phyloP scores from a whole-genome alignment of 2,888 invertebrate genomes.

The Sicus ferrugineus region DNA sequence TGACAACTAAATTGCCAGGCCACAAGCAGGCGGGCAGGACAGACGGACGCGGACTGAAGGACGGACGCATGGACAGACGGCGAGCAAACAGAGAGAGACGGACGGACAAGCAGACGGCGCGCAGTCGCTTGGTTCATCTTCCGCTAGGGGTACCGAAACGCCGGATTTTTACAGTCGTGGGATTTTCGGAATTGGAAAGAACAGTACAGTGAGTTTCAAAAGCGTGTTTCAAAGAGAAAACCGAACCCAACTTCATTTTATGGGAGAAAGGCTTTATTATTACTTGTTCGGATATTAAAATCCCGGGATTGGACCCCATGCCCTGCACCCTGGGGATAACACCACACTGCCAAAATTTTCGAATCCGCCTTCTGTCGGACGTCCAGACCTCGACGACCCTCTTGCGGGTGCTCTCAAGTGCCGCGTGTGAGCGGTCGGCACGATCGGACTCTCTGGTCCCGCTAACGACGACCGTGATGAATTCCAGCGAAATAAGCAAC shows the following conservation, averaged over 20 bases:
- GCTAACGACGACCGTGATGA: constrained; percentile 46
- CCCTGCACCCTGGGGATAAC: too few relatives aligned
- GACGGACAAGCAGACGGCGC: not conserved
- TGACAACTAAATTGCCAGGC: constrained; percentile 61
- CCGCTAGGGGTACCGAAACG: too few relatives aligned
- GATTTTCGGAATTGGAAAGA: too few relatives aligned
- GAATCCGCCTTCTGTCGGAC: constrained; percentile 24
- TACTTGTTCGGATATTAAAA: too few relatives aligned
- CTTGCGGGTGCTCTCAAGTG: constrained; percentile 29
- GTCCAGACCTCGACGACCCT: not conserved
- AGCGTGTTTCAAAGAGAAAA: too few relatives aligned
- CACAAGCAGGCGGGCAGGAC: constrained; percentile 1
- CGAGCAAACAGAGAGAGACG: not conserved
- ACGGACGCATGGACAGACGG: not conserved
- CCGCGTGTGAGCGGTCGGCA: constrained; percentile 16
- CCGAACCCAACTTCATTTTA: too few relatives aligned
- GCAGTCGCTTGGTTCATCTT: too few relatives aligned
- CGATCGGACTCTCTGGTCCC: constrained; percentile 16
- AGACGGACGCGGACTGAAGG: not conserved
- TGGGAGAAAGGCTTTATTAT: too few relatives aligned
- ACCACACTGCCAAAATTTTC: constrained; percentile 36
- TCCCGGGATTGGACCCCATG: too few relatives aligned
- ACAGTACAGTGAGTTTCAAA: too few relatives aligned
- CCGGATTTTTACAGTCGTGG: too few relatives aligned
- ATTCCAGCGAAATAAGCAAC: constrained; percentile 55